Percentiles rank a stretch among this genome's conserved stretches.
Conservation (phyloP, 2,113 vertebrate species). For the Rissa tridactyla region DNA sequence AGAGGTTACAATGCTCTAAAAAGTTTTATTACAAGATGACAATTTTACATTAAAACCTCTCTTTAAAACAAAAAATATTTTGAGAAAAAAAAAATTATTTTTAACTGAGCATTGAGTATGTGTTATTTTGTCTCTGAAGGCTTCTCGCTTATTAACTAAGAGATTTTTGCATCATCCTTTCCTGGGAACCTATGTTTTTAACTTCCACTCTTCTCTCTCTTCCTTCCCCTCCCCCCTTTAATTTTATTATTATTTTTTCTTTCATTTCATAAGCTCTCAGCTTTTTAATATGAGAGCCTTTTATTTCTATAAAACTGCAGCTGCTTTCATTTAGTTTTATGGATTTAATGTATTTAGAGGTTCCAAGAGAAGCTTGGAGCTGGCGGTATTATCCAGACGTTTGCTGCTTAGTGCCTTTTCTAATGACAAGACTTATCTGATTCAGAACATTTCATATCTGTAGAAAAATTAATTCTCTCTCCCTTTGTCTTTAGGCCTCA, state of each 20-base stretch:
- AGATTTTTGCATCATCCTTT: constrained; percentile 10
- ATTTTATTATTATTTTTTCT: constrained; percentile 72
- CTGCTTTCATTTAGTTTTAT: constrained; percentile 80
- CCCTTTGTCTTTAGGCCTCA: constrained; percentile 66
- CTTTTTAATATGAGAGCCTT: constrained; percentile 77
- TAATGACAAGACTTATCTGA: constrained; percentile 67
- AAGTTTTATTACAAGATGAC: not conserved
- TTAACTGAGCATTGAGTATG: not conserved
- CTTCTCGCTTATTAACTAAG: not conserved
- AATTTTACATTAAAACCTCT: not conserved
- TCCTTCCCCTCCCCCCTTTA: not conserved
- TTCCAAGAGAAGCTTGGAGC: constrained; percentile 57
- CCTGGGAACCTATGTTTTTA: constrained; percentile 44
- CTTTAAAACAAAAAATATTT: not conserved
- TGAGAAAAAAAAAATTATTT: not conserved
- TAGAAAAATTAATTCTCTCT: constrained; percentile 65
- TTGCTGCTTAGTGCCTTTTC: constrained; percentile 68
- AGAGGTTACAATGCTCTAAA: not conserved
- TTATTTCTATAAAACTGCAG: constrained; percentile 78
- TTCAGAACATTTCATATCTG: constrained; percentile 52
- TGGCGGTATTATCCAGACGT: constrained; percentile 63
- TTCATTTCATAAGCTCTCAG: constrained; percentile 73
- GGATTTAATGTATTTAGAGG: constrained; percentile 76
- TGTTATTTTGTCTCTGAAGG: constrained; percentile 24
- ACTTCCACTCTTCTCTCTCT: not conserved